These are phyloP conservation scores for Cheumatopsyche charites DNA, from an alignment of 1,140 invertebrate genomes.

Conservation along the genomic window DNA sequence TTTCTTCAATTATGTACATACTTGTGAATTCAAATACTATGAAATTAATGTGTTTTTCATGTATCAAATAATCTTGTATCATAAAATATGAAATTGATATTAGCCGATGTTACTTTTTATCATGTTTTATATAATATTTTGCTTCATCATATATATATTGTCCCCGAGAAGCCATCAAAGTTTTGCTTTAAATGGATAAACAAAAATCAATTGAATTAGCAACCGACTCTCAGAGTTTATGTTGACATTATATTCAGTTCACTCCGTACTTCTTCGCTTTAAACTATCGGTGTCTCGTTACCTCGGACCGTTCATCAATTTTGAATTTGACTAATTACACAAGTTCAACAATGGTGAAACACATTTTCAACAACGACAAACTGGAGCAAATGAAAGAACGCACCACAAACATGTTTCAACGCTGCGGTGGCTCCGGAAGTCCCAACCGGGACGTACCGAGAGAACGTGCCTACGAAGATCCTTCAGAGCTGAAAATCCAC, in stretches of 20 bases:
- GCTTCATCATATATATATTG: too few relatives aligned
- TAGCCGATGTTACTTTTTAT: too few relatives aligned
- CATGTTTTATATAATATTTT: too few relatives aligned
- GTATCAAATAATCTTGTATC: too few relatives aligned
- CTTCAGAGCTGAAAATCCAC: conserved; percentile 43
- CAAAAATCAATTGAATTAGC: conserved; percentile 45
- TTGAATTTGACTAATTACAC: not conserved
- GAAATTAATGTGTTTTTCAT: too few relatives aligned
- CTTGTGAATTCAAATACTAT: too few relatives aligned
- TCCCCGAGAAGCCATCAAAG: conserved; percentile 36
- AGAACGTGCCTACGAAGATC: conserved; percentile 34
- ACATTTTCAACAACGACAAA: conserved; percentile 34
- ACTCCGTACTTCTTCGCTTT: conserved; percentile 21
- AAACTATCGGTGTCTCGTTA: not conserved
- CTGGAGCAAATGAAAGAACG: conserved; percentile 38
- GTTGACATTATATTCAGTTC: conserved; percentile 36
- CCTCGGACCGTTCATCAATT: not conserved
- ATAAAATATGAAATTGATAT: too few relatives aligned
- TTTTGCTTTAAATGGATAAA: conserved; percentile 37
- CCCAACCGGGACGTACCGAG: not conserved
- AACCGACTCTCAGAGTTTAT: conserved; percentile 19
- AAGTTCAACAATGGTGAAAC: conserved; percentile 37
- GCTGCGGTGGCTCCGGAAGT: conserved; percentile 38
- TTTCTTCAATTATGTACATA: too few relatives aligned
- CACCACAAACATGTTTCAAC: conserved; percentile 44